Percentiles rank a stretch among this genome's conserved stretches.
Evolutionary conservation across 2,113 vertebrate species (phyloP).

Genomic region (Echinops telfairi): DNA sequence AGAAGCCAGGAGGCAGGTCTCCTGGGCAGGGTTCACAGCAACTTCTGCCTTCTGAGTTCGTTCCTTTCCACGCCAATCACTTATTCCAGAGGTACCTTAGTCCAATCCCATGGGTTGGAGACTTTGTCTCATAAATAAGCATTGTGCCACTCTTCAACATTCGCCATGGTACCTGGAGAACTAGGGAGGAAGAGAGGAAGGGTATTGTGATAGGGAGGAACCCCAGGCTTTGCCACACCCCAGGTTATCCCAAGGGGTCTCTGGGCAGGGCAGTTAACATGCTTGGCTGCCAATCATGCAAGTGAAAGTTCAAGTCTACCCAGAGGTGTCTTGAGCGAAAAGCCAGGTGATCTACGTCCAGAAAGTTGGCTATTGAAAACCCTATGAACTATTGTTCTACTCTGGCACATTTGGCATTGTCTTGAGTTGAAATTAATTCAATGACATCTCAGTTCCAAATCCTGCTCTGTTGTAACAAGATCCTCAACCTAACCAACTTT

Average conservation of each 20-base stretch:
- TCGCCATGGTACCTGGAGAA: background rate
- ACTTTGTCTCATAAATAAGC: background rate
- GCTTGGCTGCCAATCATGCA: background rate
- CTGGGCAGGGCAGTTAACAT: background rate
- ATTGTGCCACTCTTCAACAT: background rate
- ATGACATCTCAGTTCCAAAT: background rate
- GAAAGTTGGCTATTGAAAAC: background rate
- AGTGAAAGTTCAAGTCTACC: background rate
- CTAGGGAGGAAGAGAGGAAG: background rate
- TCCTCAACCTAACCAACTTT: background rate
- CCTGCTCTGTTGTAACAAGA: background rate
- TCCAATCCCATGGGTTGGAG: background rate
- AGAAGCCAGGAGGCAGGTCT: background rate
- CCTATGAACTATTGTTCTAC: background rate
- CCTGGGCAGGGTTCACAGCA: fast-evolving
- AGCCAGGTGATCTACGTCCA: background rate
- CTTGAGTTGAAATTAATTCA: background rate
- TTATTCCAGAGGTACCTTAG: background rate
- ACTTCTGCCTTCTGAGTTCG: background rate
- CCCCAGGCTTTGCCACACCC: background rate
- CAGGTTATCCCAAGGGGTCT: background rate
- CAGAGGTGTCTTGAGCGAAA: background rate
- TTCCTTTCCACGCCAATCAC: background rate
- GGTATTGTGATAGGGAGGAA: background rate
- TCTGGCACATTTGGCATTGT: background rate